Conservation (phyloP, 92 coral and sea anemone genomes). For the Phenganax subtilis region DNA sequence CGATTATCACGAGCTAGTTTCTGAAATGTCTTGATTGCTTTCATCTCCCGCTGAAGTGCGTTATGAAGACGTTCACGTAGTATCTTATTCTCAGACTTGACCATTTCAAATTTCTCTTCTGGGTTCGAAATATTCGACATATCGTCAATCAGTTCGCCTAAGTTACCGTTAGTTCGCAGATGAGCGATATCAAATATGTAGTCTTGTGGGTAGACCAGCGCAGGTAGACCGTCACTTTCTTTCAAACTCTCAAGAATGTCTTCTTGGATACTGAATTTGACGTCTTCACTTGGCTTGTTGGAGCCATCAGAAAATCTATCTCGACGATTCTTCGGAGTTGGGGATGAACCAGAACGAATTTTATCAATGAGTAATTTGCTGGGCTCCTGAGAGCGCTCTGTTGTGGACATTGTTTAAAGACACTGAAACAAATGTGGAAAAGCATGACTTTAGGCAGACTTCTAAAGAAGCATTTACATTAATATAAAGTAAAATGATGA, state of each 20-base stretch:
- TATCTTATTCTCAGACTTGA: conserved; percentile 88
- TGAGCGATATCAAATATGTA: conserved; percentile 42
- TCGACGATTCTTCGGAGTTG: conserved; percentile 34
- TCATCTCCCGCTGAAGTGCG: conserved; percentile 95
- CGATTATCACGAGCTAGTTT: conserved; percentile 90
- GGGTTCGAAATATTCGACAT: conserved; percentile 38
- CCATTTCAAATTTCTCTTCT: conserved; percentile 54
- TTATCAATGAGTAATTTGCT: conserved; percentile 29
- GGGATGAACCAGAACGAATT: conserved; percentile 30
- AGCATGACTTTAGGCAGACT: no score
- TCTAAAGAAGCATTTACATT: not conserved
- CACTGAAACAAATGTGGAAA: conserved; percentile 4
- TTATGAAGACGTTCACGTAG: conserved; percentile 89
- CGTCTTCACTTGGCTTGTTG: conserved; percentile 29
- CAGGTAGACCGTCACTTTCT: conserved; percentile 31
- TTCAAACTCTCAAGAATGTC: conserved; percentile 42
- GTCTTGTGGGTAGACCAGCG: conserved; percentile 35
- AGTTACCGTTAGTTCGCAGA: conserved; percentile 39
- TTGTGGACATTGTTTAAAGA: conserved; percentile 18
- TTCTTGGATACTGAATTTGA: conserved; percentile 25
- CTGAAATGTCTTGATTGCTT: conserved; percentile 91
- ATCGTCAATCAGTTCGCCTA: conserved; percentile 38
- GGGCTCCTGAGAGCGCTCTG: conserved; percentile 19
- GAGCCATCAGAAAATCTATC: conserved; percentile 22
- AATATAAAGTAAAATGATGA: not conserved